Percentiles rank a stretch among this genome's conserved stretches.
These are phyloP conservation scores for Hypsibius dujardini DNA, from an alignment of 1,140 invertebrate genomes.

Conservation along the genomic window DNA sequence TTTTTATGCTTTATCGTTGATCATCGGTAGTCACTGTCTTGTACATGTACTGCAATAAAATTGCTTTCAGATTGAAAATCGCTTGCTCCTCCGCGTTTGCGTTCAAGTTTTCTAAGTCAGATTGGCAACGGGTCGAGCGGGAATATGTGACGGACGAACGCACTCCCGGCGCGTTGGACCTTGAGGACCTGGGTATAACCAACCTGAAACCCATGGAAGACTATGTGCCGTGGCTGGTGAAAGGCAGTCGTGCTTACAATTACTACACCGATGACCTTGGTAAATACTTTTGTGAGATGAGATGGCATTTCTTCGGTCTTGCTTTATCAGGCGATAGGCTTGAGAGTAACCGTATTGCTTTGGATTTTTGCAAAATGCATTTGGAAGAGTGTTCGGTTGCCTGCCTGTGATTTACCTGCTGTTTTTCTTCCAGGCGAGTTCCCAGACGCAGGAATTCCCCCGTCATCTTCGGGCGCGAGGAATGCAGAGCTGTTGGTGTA, in stretches of 20 bases:
- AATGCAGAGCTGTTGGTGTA: background rate
- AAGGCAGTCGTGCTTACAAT: background rate
- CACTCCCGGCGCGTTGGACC: background rate
- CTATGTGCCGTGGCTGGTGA: background rate
- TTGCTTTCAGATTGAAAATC: background rate
- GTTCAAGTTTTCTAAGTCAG: background rate
- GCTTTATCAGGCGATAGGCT: no score
- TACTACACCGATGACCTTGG: constrained; percentile 1
- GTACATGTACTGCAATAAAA: background rate
- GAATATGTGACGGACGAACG: constrained; percentile 14
- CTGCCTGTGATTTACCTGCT: background rate
- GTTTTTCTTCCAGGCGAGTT: background rate
- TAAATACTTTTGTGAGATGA: background rate
- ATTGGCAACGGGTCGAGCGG: background rate
- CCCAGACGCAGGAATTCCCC: background rate
- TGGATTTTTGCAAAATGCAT: background rate
- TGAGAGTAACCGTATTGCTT: no score
- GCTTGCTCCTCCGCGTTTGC: background rate
- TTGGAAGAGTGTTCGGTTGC: background rate
- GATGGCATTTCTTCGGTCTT: no score
- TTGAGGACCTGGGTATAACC: background rate
- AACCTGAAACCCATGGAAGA: background rate
- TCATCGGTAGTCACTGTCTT: background rate
- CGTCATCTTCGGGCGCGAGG: background rate
- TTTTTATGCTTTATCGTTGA: background rate